Percentiles rank a stretch among this genome's conserved stretches.
Evolutionary conservation across 37 sponge, comb jelly and placozoan species (phyloP).

Genomic region (Dysidea cf. avara): DNA sequence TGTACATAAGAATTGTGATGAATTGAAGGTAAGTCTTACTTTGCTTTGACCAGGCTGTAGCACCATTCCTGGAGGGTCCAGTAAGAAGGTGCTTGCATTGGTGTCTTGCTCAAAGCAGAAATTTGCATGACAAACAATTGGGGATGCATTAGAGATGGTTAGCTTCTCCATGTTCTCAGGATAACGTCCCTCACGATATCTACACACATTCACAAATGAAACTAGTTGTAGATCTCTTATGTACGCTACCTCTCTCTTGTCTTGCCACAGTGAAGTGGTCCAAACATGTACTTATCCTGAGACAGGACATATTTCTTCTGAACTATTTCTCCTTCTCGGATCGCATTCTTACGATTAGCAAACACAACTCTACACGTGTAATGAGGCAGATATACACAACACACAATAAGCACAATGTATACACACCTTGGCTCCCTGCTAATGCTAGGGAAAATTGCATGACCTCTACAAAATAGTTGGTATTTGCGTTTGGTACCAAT

Average conservation of each 20-base stretch:
- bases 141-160: constrained; percentile 75
- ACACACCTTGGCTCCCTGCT: constrained; percentile 75
- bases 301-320: constrained; percentile 81
- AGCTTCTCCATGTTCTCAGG: constrained; percentile 95
- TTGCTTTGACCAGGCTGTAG: constrained; percentile 81
- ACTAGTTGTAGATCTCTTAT: neutral
- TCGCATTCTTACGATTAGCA: constrained; percentile 59
- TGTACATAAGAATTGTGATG: neutral
- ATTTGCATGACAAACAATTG: constrained; percentile 53
- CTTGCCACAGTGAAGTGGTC: constrained; percentile 90
- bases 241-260: constrained; percentile 70
- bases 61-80: constrained; percentile 83
- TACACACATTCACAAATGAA: constrained; percentile 3
- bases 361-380: constrained; percentile 65
- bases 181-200: constrained; percentile 77
- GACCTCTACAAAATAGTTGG: constrained; percentile 93
- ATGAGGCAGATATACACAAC: neutral
- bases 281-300: constrained; percentile 79
- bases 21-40: constrained; percentile 27
- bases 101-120: constrained; percentile 88
- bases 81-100: constrained; percentile 84
- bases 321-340: constrained; percentile 78
- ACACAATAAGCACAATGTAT: neutral
- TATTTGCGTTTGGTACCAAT: constrained; percentile 81
- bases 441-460: constrained; percentile 79